These are phyloP conservation scores for Argyresthia albistria DNA, from an alignment of 2,888 invertebrate species.

Conservation along the genomic window DNA sequence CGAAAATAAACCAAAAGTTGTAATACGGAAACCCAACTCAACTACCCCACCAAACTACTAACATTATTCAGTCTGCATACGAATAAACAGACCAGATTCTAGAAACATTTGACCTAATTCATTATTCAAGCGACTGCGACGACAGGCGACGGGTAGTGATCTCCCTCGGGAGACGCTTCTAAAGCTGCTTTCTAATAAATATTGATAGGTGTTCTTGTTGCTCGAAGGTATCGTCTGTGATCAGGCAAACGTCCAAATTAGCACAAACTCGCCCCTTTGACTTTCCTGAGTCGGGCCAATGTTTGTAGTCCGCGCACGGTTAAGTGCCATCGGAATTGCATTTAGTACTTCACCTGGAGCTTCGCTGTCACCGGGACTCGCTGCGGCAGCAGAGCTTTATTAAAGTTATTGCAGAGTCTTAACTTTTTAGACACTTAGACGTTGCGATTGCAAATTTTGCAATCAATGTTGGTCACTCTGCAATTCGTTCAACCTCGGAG, in stretches of 20 bases:
- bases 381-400: background rate
- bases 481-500: too few relatives aligned
- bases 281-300: slow-evolving; percentile 5
- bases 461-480: too few relatives aligned
- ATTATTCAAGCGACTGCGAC: slow-evolving; percentile 15
- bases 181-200: slow-evolving; percentile 30
- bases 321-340: background rate
- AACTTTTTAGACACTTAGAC: background rate
- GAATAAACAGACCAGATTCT: background rate
- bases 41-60: too few relatives aligned
- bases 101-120: slow-evolving; percentile 13
- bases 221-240: slow-evolving; percentile 13
- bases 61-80: background rate
- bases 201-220: slow-evolving; percentile 30
- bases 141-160: slow-evolving; percentile 1
- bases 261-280: slow-evolving; percentile 47
- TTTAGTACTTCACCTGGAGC: slow-evolving; percentile 1
- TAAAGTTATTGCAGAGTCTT: background rate
- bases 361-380: slow-evolving; percentile 2
- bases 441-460: too few relatives aligned
- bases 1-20: too few relatives aligned
- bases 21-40: too few relatives aligned
- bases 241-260: slow-evolving; percentile 38
- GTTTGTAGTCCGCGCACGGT: background rate
- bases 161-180: background rate